Percentiles rank a stretch among this genome's conserved stretches.
These are phyloP conservation scores for Willisornis vidua DNA, from an alignment of 2,113 vertebrate species.

Conservation along the genomic window DNA sequence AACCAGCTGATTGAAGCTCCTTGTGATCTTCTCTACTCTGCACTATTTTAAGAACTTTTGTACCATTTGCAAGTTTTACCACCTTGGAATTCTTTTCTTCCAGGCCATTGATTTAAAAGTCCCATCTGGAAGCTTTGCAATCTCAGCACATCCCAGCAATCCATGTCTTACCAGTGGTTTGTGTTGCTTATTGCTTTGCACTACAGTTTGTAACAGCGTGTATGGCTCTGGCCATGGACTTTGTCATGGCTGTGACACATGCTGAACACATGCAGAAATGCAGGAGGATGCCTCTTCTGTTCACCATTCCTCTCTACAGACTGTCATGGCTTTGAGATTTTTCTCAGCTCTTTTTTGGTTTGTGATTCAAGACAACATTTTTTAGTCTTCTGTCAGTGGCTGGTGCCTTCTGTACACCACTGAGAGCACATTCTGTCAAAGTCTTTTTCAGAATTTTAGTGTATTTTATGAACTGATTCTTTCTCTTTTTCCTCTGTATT, in stretches of 20 bases:
- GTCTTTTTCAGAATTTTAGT: background rate
- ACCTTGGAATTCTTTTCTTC: background rate
- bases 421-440: background rate
- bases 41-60: background rate
- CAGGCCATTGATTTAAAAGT: background rate
- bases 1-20: background rate
- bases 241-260: rapidly evolving
- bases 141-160: background rate
- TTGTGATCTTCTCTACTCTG: background rate
- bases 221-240: background rate
- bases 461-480: background rate
- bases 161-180: background rate
- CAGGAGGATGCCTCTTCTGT: background rate
- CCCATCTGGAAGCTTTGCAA: background rate
- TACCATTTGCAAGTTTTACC: background rate
- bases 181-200: background rate
- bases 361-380: background rate
- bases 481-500: background rate
- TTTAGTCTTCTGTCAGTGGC: background rate
- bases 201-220: background rate
- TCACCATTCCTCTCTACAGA: rapidly evolving
- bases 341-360: background rate
- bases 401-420: background rate
- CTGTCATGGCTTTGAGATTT: background rate
- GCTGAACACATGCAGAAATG: rapidly evolving